These are phyloP conservation scores for Delia radicum DNA, from an alignment of 1,140 invertebrate genomes.

Conservation along the genomic window DNA sequence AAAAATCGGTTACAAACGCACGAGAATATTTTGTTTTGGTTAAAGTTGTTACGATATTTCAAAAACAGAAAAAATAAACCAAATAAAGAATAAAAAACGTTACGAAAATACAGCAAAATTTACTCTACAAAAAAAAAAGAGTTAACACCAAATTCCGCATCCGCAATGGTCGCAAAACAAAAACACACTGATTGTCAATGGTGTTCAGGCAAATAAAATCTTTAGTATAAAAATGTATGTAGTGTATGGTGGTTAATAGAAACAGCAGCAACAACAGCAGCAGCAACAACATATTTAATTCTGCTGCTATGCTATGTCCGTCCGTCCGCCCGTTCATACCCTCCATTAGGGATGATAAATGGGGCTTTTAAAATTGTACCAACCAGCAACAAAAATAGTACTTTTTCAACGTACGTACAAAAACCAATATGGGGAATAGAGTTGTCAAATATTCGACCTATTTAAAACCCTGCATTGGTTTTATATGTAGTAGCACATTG, in stretches of 20 bases:
- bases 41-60: neutral
- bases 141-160: slow-evolving; percentile 13
- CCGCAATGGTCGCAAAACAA: slow-evolving; percentile 27
- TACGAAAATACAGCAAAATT: neutral
- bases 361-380: too few species aligned
- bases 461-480: too few species aligned
- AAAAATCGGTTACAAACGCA: neutral
- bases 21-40: neutral
- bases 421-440: too few species aligned
- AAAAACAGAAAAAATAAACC: neutral
- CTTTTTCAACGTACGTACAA: too few species aligned
- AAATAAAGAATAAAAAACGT: neutral
- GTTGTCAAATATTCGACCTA: too few species aligned
- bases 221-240: neutral
- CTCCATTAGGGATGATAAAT: too few species aligned
- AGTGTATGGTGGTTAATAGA: neutral
- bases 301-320: too few species aligned
- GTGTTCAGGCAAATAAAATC: neutral
- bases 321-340: too few species aligned
- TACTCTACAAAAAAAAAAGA: neutral
- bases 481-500: too few species aligned
- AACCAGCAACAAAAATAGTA: too few species aligned
- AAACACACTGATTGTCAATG: slow-evolving; percentile 27
- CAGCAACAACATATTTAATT: too few species aligned
- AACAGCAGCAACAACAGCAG: neutral